Evolutionary conservation across 2,797 vertebrate species (phyloP), one percentile per base, ranked within the genome.

Genomic region (Neoniphon sammara): DNA sequence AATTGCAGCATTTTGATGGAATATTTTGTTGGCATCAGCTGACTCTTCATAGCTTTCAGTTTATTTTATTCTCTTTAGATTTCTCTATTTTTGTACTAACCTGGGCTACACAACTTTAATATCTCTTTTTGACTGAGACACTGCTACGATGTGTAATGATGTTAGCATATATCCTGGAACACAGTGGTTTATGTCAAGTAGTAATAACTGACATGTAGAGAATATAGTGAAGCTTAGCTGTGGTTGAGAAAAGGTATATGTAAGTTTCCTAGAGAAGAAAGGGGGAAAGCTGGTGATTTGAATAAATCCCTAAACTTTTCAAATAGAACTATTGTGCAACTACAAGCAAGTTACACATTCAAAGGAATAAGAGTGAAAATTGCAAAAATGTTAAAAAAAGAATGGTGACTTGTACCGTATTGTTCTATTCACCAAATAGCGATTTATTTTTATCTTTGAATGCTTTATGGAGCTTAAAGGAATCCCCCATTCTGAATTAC

Each of bases 51-150:
- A 75, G 62, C 18, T 67, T 69, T 12, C 42, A 31, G 52, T 78
- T 76, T 49, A 71, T 76, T 36, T 81, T 65, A 73, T 69, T 64
- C 39, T 74, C 11, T 60, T 34, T 67, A 78, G 21, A 84, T 74
- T 71, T 81, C 65, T 90, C 78, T 90, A 88, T 89, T 90, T 89
- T 91, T 90, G 42, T 91, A 92, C 73, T 89, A 88, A 84, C 82
- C 66, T 66, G 25, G 36, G 65, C 44, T 82, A 56, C 76, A 58
- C 57, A 82, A 42, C 14, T 73, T 76, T 74, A 0, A 69, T 23
- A 31, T 12, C 78, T 31, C 21, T n/a, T 67, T 81, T 62, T 75
- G 23, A 72, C 59, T 81, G 64, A 46, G 53, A 70, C 67, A 70
- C 63, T 47, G 71, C 52, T 78, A 73, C 62, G 55, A 83, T 78